Evolutionary conservation across 2,888 invertebrate genomes (phyloP), one percentile per base, ranked within the genome.

Genomic region (Morpho deidamia): DNA sequence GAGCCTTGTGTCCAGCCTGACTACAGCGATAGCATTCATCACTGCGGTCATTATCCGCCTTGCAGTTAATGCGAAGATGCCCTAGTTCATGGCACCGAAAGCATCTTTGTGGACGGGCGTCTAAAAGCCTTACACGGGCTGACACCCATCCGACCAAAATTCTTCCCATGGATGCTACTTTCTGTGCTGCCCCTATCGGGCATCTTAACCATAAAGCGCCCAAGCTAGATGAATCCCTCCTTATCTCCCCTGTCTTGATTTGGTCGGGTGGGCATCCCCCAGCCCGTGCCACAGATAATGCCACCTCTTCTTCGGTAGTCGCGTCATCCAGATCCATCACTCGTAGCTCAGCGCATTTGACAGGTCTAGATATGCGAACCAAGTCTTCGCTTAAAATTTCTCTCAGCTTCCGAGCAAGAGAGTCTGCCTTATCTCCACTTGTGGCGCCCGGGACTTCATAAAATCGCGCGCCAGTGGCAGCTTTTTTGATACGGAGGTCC

Each of bases 31-130:
- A 56, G 43, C 55, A 59, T 1, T 37, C 14, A 8, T n/a, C 14
- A 23, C 53, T 51, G n/a, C 59, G 53, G n/a, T 56, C 59, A 0
- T 12, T 37, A 2, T 44, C 44, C 0, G 47, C 8, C 0, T 41
- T 33, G 45, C 61, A 64, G 12, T 43, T 35, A 9, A 39, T 44
- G 1, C 59, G 39, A 0, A 55, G 51, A 11, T 64, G 62, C 0
- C 62, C 61, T 0, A 12, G 9, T 10, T 55, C 54, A 5, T 58
- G 48, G 47, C 66, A 65, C 0, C 59, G 50, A 32, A 43, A 65
- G 52, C 65, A 57, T 5, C 55, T 44, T 34, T 44, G 11, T 1
- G 39, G 45, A 4, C 45, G 44, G 1, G 54, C 14, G 7, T 48
- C 42, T 8, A 58, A 23, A 10, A 56, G 12, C 4, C 12, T 38